phyloP scores from a whole-genome alignment of 1,140 invertebrate genomes.

The Aphelinus certus region DNA sequence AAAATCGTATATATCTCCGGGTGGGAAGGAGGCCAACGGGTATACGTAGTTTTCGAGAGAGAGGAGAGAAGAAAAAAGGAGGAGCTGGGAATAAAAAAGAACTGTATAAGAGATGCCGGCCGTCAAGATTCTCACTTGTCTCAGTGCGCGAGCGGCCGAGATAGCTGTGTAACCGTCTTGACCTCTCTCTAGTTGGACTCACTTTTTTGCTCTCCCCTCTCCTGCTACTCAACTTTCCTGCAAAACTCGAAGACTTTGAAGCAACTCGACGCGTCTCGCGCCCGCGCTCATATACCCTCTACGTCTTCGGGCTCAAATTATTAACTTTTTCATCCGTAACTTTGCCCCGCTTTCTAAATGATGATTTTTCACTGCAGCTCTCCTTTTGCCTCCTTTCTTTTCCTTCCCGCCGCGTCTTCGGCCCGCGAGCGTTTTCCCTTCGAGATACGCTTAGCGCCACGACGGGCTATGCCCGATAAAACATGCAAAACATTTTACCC shows the following conservation, averaged over 20 bases:
- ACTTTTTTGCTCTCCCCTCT: background rate
- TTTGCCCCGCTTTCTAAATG: background rate
- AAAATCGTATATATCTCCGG: background rate
- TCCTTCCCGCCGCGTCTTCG: too few species aligned
- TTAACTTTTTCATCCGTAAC: conserved; percentile 1
- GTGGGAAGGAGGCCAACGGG: too few species aligned
- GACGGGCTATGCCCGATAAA: too few species aligned
- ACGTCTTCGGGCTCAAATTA: conserved; percentile 9
- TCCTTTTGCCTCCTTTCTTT: too few species aligned
- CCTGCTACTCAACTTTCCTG: background rate
- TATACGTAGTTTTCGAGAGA: background rate
- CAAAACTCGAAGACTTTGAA: background rate
- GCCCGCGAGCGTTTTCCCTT: too few species aligned
- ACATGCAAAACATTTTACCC: too few species aligned
- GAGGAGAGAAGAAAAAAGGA: background rate
- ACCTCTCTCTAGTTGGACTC: background rate
- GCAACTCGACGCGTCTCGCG: background rate
- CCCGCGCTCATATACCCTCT: too few species aligned
- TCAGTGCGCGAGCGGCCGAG: background rate
- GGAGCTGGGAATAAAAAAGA: background rate
- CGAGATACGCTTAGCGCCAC: too few species aligned
- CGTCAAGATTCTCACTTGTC: background rate
- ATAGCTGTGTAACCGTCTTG: conserved; percentile 8
- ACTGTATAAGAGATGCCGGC: background rate
- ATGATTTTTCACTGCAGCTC: background rate